Evolutionary conservation across 2,888 invertebrate species (phyloP), one percentile per base, ranked within the genome.

Genomic region (Nowickia ferox): DNA sequence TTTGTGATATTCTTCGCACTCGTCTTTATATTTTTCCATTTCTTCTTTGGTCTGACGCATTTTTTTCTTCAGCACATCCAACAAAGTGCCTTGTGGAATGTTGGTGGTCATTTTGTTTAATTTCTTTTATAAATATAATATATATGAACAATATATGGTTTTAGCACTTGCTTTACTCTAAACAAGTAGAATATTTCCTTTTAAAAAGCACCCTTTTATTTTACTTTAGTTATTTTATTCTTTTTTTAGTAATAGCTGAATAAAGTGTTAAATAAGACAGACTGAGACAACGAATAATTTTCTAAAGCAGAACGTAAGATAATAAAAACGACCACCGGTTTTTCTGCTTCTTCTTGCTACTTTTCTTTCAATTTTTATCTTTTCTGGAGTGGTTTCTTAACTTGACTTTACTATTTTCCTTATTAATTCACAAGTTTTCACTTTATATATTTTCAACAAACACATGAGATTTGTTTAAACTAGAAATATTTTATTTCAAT

Each of bases 11-110:
- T 98, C 98, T 94, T 98, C 98, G 93, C 97, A 97, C 93, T 98
- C 98, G 94, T 99, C 99, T 94, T 97, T 98, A 94, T 97, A 98
- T 94, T 97, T 96, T 94, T 99, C 99, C 96, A 98, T 97, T 95
- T 99, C 99, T 94, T 98, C 98, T 94, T 98, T 98, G 91, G 98
- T 97, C 94, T 98, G 98, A 90, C 98, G 96, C 99, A 99, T 99
- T 96, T 99, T 99, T 96, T 98, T 98, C 96, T 99, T 99, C 92
- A 99, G 95, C 92, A 98, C 98, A 94, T 98, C 98, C 93, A 99
- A 95, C 91, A 99, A 96, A 92, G 97, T 96, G 93, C 97, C 97
- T 95, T 98, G 97, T 93, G 96, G 96, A 94, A 97, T 96, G 94
- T 96, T 97, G 93, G 97, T 95, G 94, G 97, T 96, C 97, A 97